phyloP scores from a whole-genome alignment of 1,140 invertebrate genomes.

The Lepidurus apus region DNA sequence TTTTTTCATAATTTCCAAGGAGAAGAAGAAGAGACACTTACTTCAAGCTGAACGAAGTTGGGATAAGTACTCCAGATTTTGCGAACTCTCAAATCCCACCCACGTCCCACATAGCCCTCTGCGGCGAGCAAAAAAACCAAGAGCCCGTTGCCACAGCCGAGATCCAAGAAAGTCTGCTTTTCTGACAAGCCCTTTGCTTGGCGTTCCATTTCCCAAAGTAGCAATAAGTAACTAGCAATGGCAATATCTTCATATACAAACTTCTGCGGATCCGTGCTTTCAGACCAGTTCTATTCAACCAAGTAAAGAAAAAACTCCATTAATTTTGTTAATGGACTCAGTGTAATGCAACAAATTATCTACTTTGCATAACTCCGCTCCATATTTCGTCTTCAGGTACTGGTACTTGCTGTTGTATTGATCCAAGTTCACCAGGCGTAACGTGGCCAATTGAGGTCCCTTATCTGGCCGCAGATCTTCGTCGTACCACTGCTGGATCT shows the following conservation, averaged over 20 bases:
- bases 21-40: slow-evolving; percentile 42
- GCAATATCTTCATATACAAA: slow-evolving; percentile 95
- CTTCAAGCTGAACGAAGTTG: slow-evolving; percentile 44
- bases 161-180: slow-evolving; percentile 74
- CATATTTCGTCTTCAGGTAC: slow-evolving; percentile 55
- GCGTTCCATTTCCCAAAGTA: slow-evolving; percentile 61
- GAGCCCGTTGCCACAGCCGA: slow-evolving; percentile 95
- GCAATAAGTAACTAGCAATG: slow-evolving; percentile 84
- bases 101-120: slow-evolving; percentile 79
- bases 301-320: slow-evolving; percentile 51
- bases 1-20: slow-evolving; percentile 20
- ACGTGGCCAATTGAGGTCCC: background rate
- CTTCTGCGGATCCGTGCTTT: slow-evolving; percentile 87
- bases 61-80: slow-evolving; percentile 85
- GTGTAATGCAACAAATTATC: slow-evolving; percentile 46
- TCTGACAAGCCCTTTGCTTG: slow-evolving; percentile 32
- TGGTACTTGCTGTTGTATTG: slow-evolving; percentile 43
- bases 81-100: slow-evolving; percentile 81
- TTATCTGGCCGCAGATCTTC: background rate
- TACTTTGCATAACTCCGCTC: slow-evolving; percentile 57
- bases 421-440: slow-evolving; percentile 16
- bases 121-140: slow-evolving; percentile 78
- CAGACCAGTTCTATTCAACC: slow-evolving; percentile 61
- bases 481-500: slow-evolving; percentile 3
- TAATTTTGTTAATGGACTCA: slow-evolving; percentile 68